These are phyloP conservation scores for Brachionus koreanus DNA, from an alignment of 1,140 invertebrate species.

Conservation along the genomic window DNA sequence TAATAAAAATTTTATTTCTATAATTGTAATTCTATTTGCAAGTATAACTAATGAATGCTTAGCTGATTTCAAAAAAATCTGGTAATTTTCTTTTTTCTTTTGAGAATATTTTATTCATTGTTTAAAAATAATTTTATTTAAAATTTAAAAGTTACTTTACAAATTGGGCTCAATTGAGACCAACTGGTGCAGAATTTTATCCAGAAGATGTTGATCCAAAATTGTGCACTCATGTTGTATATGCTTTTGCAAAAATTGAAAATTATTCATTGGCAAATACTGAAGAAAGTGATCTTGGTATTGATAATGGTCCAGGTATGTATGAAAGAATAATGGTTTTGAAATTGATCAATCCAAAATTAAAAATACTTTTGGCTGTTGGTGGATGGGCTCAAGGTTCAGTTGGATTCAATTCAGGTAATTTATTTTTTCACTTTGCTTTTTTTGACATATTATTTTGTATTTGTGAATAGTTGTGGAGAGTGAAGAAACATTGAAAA, in stretches of 20 bases:
- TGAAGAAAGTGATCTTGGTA: constrained; percentile 74
- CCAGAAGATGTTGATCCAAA: constrained; percentile 78
- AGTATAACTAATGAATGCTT: not conserved
- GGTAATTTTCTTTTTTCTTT: no score
- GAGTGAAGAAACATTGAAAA: constrained; percentile 57
- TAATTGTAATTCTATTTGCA: not conserved
- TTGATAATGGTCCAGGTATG: constrained; percentile 26
- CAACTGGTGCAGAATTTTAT: constrained; percentile 75
- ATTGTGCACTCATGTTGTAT: constrained; percentile 88
- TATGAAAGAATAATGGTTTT: constrained; percentile 8
- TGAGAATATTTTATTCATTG: not conserved
- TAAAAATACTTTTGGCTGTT: no score
- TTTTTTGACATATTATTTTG: constrained; percentile 56
- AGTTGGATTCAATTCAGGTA: not conserved
- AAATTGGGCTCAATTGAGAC: constrained; percentile 83
- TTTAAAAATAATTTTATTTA: not conserved
- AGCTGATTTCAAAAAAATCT: constrained; percentile 3
- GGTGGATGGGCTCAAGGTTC: no score
- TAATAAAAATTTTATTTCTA: not conserved
- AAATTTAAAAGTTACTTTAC: constrained; percentile 71
- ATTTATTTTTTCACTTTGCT: not conserved
- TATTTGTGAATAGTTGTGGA: constrained; percentile 70
- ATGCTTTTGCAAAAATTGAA: constrained; percentile 75
- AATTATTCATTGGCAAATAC: constrained; percentile 68
- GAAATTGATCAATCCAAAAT: no score